Percentiles rank a stretch among this genome's conserved stretches.
Evolutionary conservation across 1,140 invertebrate genomes (phyloP).

Genomic region (Campodea augens): DNA sequence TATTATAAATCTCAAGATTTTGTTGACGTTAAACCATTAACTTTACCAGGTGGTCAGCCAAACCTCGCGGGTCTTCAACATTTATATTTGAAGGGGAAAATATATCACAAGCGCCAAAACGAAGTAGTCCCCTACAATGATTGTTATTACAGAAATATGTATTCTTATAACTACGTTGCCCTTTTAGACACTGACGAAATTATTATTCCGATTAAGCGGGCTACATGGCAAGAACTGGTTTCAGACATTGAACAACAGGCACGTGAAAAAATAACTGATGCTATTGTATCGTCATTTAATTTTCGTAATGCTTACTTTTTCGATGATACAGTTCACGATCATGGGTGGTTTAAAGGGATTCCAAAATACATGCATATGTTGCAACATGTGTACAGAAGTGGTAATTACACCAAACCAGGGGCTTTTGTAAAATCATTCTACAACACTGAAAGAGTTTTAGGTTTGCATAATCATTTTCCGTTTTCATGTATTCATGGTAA

Average conservation of each 20-base stretch:
- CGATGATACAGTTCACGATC: slow-evolving; percentile 18
- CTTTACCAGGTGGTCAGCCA: slow-evolving; percentile 28
- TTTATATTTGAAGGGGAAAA: slow-evolving; percentile 21
- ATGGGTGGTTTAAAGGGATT: slow-evolving; percentile 2
- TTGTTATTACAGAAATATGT: slow-evolving; percentile 31
- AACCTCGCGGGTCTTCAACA: slow-evolving; percentile 25
- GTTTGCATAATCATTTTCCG: slow-evolving; percentile 27
- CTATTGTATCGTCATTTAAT: slow-evolving; percentile 36
- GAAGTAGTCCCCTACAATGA: slow-evolving; percentile 37
- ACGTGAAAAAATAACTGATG: slow-evolving; percentile 19
- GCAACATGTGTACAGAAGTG: slow-evolving; percentile 20
- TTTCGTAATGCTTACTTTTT: slow-evolving; percentile 46
- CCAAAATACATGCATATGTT: slow-evolving; percentile 18
- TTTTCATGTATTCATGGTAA: slow-evolving; percentile 22
- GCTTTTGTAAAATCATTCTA: slow-evolving; percentile 23
- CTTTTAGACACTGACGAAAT: slow-evolving; percentile 33
- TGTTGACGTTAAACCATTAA: slow-evolving; percentile 25
- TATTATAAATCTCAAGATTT: slow-evolving; percentile 23
- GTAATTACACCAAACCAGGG: slow-evolving; percentile 24
- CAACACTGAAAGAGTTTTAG: slow-evolving; percentile 23
- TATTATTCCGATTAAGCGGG: slow-evolving; percentile 26
- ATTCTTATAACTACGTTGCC: slow-evolving; percentile 28
- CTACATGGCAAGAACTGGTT: slow-evolving; percentile 26
- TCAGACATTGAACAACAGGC: slow-evolving; percentile 16
- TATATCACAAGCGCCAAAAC: slow-evolving; percentile 27